Evolutionary conservation across 92 coral and sea anemone genomes (phyloP).

Genomic region (Palythoa grandiflora): DNA sequence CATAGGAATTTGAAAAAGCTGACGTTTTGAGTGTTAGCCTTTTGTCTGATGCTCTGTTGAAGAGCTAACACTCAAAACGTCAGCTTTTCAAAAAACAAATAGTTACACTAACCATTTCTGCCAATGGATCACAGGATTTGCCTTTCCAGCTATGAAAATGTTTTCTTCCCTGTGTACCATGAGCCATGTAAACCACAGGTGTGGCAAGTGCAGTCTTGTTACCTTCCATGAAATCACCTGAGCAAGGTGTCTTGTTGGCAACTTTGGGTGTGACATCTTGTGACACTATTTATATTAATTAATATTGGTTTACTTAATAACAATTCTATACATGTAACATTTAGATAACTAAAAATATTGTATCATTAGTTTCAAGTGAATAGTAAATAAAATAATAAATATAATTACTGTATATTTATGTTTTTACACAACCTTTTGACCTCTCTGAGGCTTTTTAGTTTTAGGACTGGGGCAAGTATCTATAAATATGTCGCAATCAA

Average conservation of each 20-base stretch:
- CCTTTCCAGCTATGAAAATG: background rate
- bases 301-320: background rate
- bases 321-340: background rate
- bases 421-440: too few species aligned
- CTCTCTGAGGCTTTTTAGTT: too few species aligned
- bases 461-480: too few species aligned
- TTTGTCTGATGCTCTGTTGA: too few species aligned
- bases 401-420: too few species aligned
- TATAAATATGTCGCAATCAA: background rate
- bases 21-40: too few species aligned
- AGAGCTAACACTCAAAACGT: too few species aligned
- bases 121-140: constrained; percentile 52
- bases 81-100: background rate
- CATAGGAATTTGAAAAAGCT: too few species aligned
- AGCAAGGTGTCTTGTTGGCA: background rate
- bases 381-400: too few species aligned
- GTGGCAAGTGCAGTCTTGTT: background rate
- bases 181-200: constrained; percentile 18
- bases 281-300: background rate
- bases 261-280: background rate
- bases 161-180: constrained; percentile 8
- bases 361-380: too few species aligned
- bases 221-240: background rate
- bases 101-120: constrained; percentile 55
- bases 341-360: too few species aligned